A percentile compares a stretch with the other conserved stretches of the same genome.
Evolutionary conservation across 2,113 vertebrate genomes (phyloP).

Genomic region (Cyrtonyx montezumae): DNA sequence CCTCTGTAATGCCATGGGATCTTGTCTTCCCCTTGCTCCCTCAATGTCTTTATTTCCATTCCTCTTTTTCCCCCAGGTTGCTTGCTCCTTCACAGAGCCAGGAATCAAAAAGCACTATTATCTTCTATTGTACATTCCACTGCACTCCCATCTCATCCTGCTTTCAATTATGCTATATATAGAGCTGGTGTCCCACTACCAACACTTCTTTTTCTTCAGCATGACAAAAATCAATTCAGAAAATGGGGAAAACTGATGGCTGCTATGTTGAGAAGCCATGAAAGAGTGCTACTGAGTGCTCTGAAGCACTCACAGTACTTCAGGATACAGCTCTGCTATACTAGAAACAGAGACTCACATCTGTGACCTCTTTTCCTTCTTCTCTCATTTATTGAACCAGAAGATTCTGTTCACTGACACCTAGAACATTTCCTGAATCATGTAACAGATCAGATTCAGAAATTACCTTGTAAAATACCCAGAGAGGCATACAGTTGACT

Average conservation of each 20-base stretch:
- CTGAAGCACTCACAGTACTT: neutral
- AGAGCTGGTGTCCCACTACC: neutral
- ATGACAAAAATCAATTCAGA: neutral
- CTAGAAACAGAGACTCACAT: neutral
- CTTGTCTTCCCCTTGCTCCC: neutral
- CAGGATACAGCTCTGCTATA: neutral
- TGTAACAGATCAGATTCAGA: neutral
- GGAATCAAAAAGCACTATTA: neutral
- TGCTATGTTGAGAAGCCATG: neutral
- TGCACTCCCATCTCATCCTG: neutral
- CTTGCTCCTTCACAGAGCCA: neutral
- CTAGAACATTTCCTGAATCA: neutral
- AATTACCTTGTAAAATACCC: neutral
- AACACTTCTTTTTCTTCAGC: neutral
- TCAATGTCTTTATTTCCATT: neutral
- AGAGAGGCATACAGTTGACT: neutral
- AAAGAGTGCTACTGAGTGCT: neutral
- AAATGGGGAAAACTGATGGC: neutral
- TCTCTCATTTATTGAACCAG: neutral
- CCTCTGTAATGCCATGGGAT: neutral
- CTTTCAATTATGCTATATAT: neutral
- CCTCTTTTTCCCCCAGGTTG: neutral
- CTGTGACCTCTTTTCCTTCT: neutral
- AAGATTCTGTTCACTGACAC: neutral
- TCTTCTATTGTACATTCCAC: neutral